Base-by-base conservation (phyloP, 2,797 vertebrate genomes). In the Hypotaenidia okinawae region DNA sequence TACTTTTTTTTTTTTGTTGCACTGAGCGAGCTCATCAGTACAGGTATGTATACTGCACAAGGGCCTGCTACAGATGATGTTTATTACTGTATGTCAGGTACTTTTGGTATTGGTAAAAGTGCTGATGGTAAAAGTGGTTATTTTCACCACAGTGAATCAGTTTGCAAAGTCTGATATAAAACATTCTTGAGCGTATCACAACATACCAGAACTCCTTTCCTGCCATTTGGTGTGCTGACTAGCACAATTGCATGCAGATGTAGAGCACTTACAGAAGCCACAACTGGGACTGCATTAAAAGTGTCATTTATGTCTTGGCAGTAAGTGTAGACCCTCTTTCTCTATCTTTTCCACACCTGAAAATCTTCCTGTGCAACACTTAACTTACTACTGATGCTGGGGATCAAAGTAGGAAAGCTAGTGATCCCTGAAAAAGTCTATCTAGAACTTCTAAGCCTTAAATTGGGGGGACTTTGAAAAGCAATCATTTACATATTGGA, bases 401-500 rank as follows among this genome's bases (percentile, higher is more conserved):
- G 37, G 32, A 80, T 45, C 47, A 54, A 41, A 87, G 49, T 35
- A 87, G 18, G 43, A 62, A 78, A 70, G 30, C 3, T 49, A 83
- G 58, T 21, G 63, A 78, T 81, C 45, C 62, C 78, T 54, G 76
- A 35, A 83, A 52, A 93, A 89, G 33, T 47, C 22, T 35, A 33
- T 57, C 39, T 85, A 55, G 67, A 91, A 83, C 52, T 91, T 93
- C 9, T 5, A 32, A 58, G 16, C 73, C 1, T 45, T 32, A 89
- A 89, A 41, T 74, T 61, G 64, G 74, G 62, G 35, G 32, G 33
- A 14, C 64, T 94, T 87, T 89, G 55, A 75, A 96, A 95, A 91
- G 88, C 66, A 47, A 58, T 90, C 32, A 67, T 93, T 94, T 89
- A 87, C 77, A 82, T 94, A 80, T 68, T 83, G 64, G 64, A 67